Percentiles rank a stretch among this genome's conserved stretches.
Conservation (phyloP, 2,888 invertebrate species). For the Lamellibrachia satsuma region DNA sequence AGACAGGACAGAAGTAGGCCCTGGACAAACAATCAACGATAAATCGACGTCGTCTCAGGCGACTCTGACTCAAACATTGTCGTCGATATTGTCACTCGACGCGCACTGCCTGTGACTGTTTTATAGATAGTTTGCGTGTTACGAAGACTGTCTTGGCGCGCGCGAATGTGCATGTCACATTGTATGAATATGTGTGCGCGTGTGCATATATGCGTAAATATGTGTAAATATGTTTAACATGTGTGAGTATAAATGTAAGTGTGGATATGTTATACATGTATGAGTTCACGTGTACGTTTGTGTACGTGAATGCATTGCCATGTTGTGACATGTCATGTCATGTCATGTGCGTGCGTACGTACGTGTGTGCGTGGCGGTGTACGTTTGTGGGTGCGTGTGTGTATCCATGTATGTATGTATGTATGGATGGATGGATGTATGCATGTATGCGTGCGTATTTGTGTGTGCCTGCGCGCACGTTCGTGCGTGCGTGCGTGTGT, state of each 20-base stretch:
- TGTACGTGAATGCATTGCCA: neutral
- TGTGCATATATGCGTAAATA: too few species aligned
- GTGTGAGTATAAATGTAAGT: too few species aligned
- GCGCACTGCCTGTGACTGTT: neutral
- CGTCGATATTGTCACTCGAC: neutral
- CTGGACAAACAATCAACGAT: neutral
- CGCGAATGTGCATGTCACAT: too few species aligned
- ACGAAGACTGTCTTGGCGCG: too few species aligned
- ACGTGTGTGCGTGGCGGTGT: too few species aligned
- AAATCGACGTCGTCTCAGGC: neutral
- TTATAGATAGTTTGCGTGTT: neutral
- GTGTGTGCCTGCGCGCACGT: too few species aligned
- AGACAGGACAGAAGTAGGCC: neutral
- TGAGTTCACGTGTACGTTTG: neutral
- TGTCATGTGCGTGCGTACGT: neutral
- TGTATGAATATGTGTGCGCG: too few species aligned
- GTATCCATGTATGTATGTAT: neutral
- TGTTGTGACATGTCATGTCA: too few species aligned
- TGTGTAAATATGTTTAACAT: too few species aligned
- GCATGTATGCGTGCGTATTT: too few species aligned
- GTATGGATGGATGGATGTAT: neutral
- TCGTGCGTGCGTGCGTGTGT: too few species aligned
- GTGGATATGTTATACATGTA: neutral
- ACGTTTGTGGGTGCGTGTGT: too few species aligned
- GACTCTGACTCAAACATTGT: neutral